A percentile compares a stretch with the other conserved stretches of the same genome.
Evolutionary conservation across 2,113 vertebrate species (phyloP).

Genomic region (Phaethornis superciliosus): DNA sequence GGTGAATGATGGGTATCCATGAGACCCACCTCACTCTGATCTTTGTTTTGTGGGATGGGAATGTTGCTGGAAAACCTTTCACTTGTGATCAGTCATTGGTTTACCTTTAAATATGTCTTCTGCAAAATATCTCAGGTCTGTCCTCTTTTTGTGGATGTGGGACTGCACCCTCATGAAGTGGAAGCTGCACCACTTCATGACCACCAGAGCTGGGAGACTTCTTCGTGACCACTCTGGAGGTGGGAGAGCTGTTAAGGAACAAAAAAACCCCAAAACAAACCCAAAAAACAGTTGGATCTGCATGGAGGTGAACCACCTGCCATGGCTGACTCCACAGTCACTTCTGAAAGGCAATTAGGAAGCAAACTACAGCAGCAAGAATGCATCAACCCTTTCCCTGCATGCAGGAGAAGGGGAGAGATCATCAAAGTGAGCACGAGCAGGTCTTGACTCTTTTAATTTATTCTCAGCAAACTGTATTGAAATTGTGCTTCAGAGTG

Average conservation of each 20-base stretch:
- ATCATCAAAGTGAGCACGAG: not conserved
- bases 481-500: slow-evolving; percentile 2
- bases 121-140: not conserved
- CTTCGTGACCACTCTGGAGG: not conserved
- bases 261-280: too few relatives aligned
- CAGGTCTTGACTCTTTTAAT: slow-evolving; percentile 14
- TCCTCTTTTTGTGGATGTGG: not conserved
- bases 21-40: not conserved
- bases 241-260: not conserved
- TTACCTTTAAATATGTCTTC: not conserved
- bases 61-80: not conserved
- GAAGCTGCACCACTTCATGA: too few relatives aligned
- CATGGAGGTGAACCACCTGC: not conserved
- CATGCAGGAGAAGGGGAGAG: not conserved
- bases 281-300: rapidly evolving
- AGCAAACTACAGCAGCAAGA: not conserved
- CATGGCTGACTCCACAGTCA: not conserved
- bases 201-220: too few relatives aligned
- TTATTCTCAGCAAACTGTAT: slow-evolving; percentile 9
- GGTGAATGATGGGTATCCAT: not conserved
- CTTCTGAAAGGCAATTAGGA: not conserved
- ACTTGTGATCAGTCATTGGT: not conserved
- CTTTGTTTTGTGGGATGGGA: not conserved
- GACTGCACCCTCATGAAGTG: not conserved
- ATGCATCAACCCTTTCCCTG: not conserved